Evolutionary conservation across 1,140 invertebrate species (phyloP).

Genomic region (Lordiphosa collinella): DNA sequence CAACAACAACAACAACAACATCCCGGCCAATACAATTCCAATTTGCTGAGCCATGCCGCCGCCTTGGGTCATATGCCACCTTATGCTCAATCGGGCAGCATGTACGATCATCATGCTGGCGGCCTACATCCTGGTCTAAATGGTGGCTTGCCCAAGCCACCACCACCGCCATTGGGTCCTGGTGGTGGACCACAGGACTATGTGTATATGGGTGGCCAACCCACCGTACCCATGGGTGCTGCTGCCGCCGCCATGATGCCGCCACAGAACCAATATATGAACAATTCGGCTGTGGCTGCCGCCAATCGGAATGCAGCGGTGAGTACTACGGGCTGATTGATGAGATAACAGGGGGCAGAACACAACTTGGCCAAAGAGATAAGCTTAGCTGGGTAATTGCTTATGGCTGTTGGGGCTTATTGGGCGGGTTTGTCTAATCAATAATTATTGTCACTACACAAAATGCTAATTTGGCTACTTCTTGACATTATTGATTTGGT

Average conservation of each 20-base stretch:
- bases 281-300: conserved; percentile 66
- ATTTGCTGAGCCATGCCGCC: conserved; percentile 72
- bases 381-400: no score
- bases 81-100: conserved; percentile 59
- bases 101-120: conserved; percentile 71
- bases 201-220: conserved; percentile 72
- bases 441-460: no score
- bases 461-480: no score
- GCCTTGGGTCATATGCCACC: conserved; percentile 65
- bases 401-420: no score
- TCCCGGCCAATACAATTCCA: conserved; percentile 70
- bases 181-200: conserved; percentile 66
- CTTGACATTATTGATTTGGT: no score
- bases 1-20: conserved; percentile 66
- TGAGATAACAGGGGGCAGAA: no score
- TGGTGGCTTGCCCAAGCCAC: conserved; percentile 70
- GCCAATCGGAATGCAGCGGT: conserved; percentile 78
- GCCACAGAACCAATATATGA: conserved; percentile 77
- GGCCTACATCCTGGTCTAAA: conserved; percentile 75
- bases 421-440: no score
- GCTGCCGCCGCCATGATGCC: conserved; percentile 52
- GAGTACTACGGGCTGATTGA: conserved; percentile 25
- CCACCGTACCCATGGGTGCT: conserved; percentile 58
- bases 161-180: conserved; percentile 37
- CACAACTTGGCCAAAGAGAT: no score